Base-by-base conservation (phyloP, 2,888 invertebrate species). In the Parapristionchus giblindavisi region DNA sequence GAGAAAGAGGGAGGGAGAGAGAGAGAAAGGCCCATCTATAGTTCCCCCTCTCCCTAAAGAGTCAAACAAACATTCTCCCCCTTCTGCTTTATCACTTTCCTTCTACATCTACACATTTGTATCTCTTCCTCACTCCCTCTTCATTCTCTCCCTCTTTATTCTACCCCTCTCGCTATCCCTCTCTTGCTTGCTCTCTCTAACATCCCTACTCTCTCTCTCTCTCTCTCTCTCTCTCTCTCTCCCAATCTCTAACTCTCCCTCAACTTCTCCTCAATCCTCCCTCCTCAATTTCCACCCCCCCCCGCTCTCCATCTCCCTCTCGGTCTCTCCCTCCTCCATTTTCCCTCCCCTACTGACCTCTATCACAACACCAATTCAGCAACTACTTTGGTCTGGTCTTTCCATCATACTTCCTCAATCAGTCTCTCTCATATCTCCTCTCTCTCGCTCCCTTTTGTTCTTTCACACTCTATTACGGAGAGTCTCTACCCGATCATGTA, bases 261-360 rank as follows among this genome's bases (percentile, higher is more conserved):
- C 3, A 1, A 8, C 34, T 60, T 60, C 34, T 60, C 60, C 60
- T 24, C 36, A 60, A 60, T 60, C 60, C 60, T 29, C 60, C 34
- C 60, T 36, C 36, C 1, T 29, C 17, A 29, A n/a, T 48, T 21
- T 11, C 21, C 11, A 48, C 48, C 21, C 48, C 21, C 48, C 48
- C 48, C 48, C 48, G 11, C 48, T 21, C 48, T 48, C 48, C 48
- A 48, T 21, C 21, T 21, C 21, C 48, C 14, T 48, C 48, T 21
- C 48, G 21, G 48, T 48, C 48, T 21, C 48, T 48, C 48, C 11
- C 48, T 48, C 48, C 21, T 48, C 48, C 48, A 48, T 21, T 48
- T 48, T 21, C 48, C 48, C 48, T 48, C 48, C 48, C 48, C 48
- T n/a, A n/a, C n/a, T n/a, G n/a, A n/a, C n/a, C n/a, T n/a, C n/a